Conservation (phyloP, 2,113 vertebrate species). For the Rhadina sibilatrix region DNA sequence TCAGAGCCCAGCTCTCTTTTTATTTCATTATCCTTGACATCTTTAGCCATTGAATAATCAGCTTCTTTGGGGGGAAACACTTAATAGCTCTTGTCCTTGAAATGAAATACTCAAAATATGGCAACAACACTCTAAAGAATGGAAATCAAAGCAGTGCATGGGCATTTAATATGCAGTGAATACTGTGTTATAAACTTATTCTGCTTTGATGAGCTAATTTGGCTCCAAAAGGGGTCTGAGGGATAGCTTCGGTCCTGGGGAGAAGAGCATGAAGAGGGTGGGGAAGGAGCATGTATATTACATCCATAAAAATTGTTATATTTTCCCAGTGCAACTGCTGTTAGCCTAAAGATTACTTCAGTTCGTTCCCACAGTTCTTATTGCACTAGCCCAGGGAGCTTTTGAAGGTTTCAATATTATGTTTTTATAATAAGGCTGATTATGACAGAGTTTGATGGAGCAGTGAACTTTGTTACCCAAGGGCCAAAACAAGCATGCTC, state of each 20-base stretch:
- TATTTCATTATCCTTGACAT: slow-evolving; percentile 55
- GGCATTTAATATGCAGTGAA: slow-evolving; percentile 45
- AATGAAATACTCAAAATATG: slow-evolving; percentile 48
- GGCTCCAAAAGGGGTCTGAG: slow-evolving; percentile 46
- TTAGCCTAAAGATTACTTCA: slow-evolving; percentile 58
- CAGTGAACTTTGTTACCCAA: slow-evolving; percentile 46
- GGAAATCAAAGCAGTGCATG: slow-evolving; percentile 16
- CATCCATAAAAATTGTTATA: slow-evolving; percentile 35
- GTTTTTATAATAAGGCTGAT: slow-evolving; percentile 61
- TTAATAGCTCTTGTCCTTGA: slow-evolving; percentile 57
- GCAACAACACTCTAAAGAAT: slow-evolving; percentile 35
- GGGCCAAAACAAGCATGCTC: slow-evolving; percentile 36
- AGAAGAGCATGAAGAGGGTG: not conserved
- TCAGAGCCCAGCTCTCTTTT: not conserved
- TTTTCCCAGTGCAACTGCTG: slow-evolving; percentile 52
- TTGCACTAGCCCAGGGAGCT: slow-evolving; percentile 39
- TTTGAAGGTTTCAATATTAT: slow-evolving; percentile 65
- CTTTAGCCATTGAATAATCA: slow-evolving; percentile 57
- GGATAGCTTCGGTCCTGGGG: slow-evolving; percentile 20
- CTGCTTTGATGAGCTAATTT: slow-evolving; percentile 62
- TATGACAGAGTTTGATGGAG: slow-evolving; percentile 47
- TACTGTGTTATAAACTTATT: not conserved
- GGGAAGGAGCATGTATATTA: not conserved
- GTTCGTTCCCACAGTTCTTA: slow-evolving; percentile 41
- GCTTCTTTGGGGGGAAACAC: slow-evolving; percentile 42